Evolutionary conservation across 2,113 vertebrate species (phyloP).

Genomic region (Saguinus imperator): DNA sequence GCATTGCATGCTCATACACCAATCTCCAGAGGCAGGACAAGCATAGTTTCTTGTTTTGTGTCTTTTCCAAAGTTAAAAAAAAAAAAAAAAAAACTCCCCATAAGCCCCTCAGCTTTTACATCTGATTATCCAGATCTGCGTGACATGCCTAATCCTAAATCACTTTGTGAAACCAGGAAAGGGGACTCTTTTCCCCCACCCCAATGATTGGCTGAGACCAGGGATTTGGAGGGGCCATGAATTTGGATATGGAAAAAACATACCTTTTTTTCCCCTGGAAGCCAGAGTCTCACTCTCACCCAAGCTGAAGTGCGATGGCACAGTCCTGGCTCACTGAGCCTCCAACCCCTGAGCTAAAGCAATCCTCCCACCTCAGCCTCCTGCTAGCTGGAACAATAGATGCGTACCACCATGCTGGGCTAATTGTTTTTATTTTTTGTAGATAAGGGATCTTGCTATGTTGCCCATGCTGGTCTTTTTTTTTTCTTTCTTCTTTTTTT

Average conservation of each 20-base stretch:
- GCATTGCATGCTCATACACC: background rate
- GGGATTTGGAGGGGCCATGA: background rate
- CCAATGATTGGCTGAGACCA: background rate
- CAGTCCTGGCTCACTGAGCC: too few relatives aligned
- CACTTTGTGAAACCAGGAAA: background rate
- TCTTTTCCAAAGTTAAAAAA: background rate
- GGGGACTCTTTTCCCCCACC: background rate
- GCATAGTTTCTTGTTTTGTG: background rate
- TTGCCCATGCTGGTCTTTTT: too few relatives aligned
- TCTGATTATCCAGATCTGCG: background rate
- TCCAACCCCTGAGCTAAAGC: too few relatives aligned
- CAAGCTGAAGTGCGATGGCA: too few relatives aligned
- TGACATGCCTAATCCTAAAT: background rate
- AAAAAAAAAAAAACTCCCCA: too few relatives aligned
- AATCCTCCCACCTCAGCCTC: too few relatives aligned
- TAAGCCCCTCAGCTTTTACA: background rate
- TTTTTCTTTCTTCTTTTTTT: too few relatives aligned
- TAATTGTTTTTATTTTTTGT: too few relatives aligned
- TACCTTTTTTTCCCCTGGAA: background rate
- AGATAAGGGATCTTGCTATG: too few relatives aligned
- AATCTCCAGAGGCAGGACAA: constrained; percentile 2
- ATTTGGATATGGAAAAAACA: background rate
- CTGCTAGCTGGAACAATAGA: too few relatives aligned
- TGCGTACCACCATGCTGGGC: too few relatives aligned
- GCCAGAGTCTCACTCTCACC: too few relatives aligned